phyloP scores from a whole-genome alignment of 2,113 vertebrate species.

The Dasyurus viverrinus region DNA sequence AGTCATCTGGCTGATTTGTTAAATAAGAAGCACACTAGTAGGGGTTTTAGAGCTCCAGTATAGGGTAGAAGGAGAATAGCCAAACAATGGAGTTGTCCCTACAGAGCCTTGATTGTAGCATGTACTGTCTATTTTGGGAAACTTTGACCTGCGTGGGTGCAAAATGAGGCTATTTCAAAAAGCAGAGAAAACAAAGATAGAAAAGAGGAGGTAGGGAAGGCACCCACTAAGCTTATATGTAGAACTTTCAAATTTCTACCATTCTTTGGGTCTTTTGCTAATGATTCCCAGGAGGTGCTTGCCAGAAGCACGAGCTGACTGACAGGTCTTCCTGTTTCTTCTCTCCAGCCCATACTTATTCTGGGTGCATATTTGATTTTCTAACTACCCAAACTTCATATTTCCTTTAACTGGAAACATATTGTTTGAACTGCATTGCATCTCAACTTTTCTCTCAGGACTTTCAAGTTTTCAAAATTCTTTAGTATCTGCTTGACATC shows the following conservation, averaged over 20 bases:
- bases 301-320: background rate
- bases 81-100: background rate
- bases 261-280: background rate
- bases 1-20: background rate
- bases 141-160: background rate
- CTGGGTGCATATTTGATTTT: background rate
- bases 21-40: background rate
- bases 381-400: background rate
- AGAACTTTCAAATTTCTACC: background rate
- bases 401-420: background rate
- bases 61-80: background rate
- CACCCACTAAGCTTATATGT: background rate
- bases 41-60: background rate
- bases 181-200: background rate
- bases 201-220: background rate
- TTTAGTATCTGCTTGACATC: constrained; percentile 22
- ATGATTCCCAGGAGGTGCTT: background rate
- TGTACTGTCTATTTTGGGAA: background rate
- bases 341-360: background rate
- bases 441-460: constrained; percentile 19
- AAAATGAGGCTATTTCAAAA: background rate
- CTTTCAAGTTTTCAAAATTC: constrained; percentile 31
- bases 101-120: background rate
- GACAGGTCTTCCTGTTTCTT: background rate
- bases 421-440: background rate